Percentiles rank a stretch among this genome's conserved stretches.
Evolutionary conservation across 1,140 invertebrate genomes (phyloP).

Genomic region (Lepidotrigona ventralis): DNA sequence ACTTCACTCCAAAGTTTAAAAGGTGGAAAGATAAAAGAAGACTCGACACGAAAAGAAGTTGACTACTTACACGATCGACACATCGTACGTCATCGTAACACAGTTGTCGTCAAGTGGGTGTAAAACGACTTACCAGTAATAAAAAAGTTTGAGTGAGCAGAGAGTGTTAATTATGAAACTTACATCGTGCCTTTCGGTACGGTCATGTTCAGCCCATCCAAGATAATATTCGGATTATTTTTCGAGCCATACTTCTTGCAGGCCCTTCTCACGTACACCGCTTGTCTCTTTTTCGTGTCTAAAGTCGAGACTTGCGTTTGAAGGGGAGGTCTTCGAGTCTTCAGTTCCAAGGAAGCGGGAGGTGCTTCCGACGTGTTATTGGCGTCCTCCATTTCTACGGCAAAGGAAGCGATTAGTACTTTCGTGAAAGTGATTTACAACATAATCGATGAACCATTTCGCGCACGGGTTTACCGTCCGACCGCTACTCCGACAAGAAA

Average conservation of each 20-base stretch:
- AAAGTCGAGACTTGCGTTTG: slow-evolving; percentile 86
- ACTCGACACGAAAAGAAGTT: background rate
- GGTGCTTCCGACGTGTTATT: slow-evolving; percentile 52
- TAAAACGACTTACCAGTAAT: too few relatives aligned
- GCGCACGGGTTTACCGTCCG: background rate
- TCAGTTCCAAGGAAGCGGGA: slow-evolving; percentile 73
- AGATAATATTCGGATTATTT: slow-evolving; percentile 90
- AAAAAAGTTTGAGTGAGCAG: too few relatives aligned
- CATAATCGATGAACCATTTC: background rate
- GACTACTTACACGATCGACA: slow-evolving; percentile 83
- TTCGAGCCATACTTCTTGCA: slow-evolving; percentile 92
- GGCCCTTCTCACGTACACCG: slow-evolving; percentile 89
- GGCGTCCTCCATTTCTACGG: slow-evolving; percentile 66
- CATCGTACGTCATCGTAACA: too few relatives aligned
- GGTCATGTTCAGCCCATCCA: slow-evolving; percentile 93
- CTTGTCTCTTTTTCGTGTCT: slow-evolving; percentile 87
- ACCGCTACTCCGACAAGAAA: background rate
- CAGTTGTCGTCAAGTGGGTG: too few relatives aligned
- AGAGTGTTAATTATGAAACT: slow-evolving; percentile 71
- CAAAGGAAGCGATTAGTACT: background rate
- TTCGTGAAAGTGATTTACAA: slow-evolving; percentile 16
- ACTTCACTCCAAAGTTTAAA: too few relatives aligned
- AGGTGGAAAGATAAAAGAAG: too few relatives aligned
- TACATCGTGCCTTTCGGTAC: slow-evolving; percentile 95
- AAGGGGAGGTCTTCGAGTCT: slow-evolving; percentile 76